Percentiles rank a stretch among this genome's conserved stretches.
phyloP scores from a whole-genome alignment of 2,888 invertebrate genomes.

The Ernsta delagoae region DNA sequence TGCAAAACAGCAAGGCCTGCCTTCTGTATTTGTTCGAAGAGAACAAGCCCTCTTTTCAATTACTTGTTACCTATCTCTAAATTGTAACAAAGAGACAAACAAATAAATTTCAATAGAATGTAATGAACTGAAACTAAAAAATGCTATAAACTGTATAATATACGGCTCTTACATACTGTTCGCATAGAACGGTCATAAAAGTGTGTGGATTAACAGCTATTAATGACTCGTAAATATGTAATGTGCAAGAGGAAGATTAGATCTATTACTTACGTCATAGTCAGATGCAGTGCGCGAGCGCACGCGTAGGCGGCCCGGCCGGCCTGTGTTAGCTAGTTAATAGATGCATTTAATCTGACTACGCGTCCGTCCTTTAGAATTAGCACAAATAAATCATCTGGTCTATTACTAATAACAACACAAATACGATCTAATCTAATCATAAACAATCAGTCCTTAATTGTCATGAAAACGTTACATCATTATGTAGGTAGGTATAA shows the following conservation, averaged over 20 bases:
- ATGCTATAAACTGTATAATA: neutral
- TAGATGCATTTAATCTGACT: slow-evolving; percentile 30
- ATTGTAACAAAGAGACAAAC: too few species aligned
- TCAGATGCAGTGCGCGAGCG: slow-evolving; percentile 49
- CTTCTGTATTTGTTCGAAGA: neutral
- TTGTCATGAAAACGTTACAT: neutral
- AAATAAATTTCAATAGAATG: too few species aligned
- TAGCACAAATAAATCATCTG: slow-evolving; percentile 12
- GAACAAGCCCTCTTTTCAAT: neutral
- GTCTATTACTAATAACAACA: neutral
- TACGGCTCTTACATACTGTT: neutral
- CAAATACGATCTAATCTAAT: neutral
- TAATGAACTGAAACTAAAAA: neutral
- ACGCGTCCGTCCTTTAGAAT: slow-evolving; percentile 2
- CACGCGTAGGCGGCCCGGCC: slow-evolving; percentile 44
- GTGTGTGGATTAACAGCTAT: slow-evolving; percentile 21
- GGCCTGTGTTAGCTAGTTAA: slow-evolving; percentile 2
- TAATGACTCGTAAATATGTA: slow-evolving; percentile 43
- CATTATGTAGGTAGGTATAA: too few species aligned
- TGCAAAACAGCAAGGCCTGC: slow-evolving; percentile 3
- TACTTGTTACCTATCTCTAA: too few species aligned
- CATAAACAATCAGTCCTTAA: neutral
- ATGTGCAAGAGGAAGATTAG: slow-evolving; percentile 57
- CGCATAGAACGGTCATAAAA: slow-evolving; percentile 2
- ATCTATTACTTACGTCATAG: slow-evolving; percentile 66